Evolutionary conservation across 2,113 vertebrate genomes (phyloP).

Genomic region (Centropus unirufus): DNA sequence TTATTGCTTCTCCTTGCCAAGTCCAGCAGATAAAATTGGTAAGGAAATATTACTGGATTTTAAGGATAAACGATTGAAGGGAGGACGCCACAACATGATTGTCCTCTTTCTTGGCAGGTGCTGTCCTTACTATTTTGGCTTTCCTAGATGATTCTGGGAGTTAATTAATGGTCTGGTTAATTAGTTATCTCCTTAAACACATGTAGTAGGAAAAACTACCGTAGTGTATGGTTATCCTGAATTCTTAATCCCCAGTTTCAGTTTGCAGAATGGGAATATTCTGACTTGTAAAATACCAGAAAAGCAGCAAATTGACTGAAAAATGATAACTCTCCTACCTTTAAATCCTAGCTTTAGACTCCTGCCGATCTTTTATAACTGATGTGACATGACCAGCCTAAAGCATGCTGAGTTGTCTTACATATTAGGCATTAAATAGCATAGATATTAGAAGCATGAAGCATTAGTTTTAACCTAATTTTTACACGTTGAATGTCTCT

Average conservation of each 20-base stretch:
- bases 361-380: not conserved
- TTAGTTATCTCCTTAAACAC: not conserved
- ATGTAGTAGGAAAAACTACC: not conserved
- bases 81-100: not conserved
- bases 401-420: not conserved
- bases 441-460: not conserved
- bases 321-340: not conserved
- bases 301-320: not conserved
- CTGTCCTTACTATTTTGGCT: not conserved
- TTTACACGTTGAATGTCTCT: not conserved
- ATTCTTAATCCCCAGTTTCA: not conserved
- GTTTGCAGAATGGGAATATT: not conserved
- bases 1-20: not conserved
- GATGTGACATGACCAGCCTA: not conserved
- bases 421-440: not conserved
- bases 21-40: not conserved
- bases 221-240: accelerated
- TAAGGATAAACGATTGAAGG: not conserved
- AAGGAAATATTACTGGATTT: not conserved
- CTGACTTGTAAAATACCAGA: not conserved
- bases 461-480: not conserved
- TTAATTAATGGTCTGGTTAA: not conserved
- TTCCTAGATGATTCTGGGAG: not conserved
- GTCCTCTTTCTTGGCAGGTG: not conserved
- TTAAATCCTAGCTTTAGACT: not conserved